A percentile compares a stretch with the other conserved stretches of the same genome.
Conservation (phyloP, 1,140 invertebrate species). For the Atopsyche davidsoni region DNA sequence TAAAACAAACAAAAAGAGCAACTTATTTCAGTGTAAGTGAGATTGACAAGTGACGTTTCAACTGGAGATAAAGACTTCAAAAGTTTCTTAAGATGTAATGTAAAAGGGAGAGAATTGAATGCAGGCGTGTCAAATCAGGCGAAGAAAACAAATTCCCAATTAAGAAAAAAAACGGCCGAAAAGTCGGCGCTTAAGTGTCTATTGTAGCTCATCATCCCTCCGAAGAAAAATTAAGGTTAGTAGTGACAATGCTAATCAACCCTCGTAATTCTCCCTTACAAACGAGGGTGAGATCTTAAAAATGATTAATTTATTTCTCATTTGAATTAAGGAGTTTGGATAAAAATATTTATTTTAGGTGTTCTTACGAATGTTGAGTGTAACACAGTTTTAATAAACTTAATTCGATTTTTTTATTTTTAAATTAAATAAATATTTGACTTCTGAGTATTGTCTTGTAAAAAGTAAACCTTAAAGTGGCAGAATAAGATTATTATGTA, state of each 20-base stretch:
- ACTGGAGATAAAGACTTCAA: too few relatives aligned
- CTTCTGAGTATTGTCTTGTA: too few relatives aligned
- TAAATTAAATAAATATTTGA: too few relatives aligned
- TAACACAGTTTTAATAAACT: too few relatives aligned
- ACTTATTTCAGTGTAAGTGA: neutral
- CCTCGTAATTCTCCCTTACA: constrained; percentile 5
- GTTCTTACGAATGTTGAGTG: too few relatives aligned
- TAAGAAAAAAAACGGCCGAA: constrained; percentile 24
- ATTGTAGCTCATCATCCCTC: constrained; percentile 7
- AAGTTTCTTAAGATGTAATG: constrained; percentile 23
- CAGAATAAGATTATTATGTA: neutral
- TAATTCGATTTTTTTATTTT: too few relatives aligned
- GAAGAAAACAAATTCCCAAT: constrained; percentile 31
- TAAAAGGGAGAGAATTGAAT: constrained; percentile 12
- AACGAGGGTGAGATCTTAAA: neutral
- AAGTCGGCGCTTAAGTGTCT: constrained; percentile 18
- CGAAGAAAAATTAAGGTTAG: constrained; percentile 26
- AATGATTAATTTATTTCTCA: too few relatives aligned
- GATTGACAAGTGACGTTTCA: too few relatives aligned
- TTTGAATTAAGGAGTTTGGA: too few relatives aligned
- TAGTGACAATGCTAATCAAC: constrained; percentile 27
- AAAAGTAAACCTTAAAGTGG: neutral
- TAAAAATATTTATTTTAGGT: too few relatives aligned
- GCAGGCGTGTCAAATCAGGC: constrained; percentile 25
- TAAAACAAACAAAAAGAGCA: too few relatives aligned